Conservation (phyloP, 2,888 invertebrate genomes). For the Cantharis rufa region DNA sequence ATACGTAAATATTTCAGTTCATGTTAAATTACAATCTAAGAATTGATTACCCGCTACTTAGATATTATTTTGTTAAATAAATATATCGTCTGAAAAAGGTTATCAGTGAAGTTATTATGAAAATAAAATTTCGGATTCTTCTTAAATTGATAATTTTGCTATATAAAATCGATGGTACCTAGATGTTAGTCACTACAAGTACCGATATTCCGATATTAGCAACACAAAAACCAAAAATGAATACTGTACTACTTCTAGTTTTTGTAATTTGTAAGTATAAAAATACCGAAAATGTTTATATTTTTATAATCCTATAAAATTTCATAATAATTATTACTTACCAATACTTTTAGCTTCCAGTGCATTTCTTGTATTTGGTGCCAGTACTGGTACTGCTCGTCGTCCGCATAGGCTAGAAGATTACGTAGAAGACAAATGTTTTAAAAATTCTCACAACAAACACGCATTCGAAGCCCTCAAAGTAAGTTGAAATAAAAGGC, state of each 20-base stretch:
- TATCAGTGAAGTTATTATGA: not conserved
- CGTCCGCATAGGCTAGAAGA: fast-evolving
- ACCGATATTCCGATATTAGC: not conserved
- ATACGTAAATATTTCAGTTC: not conserved
- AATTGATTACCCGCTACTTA: not conserved
- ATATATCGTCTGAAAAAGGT: too few species aligned
- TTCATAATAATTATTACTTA: not conserved
- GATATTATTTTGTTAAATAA: not conserved
- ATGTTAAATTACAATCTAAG: not conserved
- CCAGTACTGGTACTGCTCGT: not conserved
- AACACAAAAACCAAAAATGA: not conserved
- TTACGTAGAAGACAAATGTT: not conserved
- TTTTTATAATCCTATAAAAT: fast-evolving
- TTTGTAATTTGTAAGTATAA: not conserved
- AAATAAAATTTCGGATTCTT: not conserved
- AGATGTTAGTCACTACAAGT: not conserved
- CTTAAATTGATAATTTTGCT: not conserved
- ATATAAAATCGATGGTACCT: not conserved
- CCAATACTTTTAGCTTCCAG: not conserved
- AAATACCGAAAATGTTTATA: not conserved
- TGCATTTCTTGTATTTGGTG: not conserved
- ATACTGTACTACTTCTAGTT: not conserved
- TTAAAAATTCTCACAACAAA: not conserved
- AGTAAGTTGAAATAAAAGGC: not conserved
- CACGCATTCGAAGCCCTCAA: fast-evolving